These are phyloP conservation scores for Lacanobia wlatinum DNA, from an alignment of 2,888 invertebrate genomes.

Conservation along the genomic window DNA sequence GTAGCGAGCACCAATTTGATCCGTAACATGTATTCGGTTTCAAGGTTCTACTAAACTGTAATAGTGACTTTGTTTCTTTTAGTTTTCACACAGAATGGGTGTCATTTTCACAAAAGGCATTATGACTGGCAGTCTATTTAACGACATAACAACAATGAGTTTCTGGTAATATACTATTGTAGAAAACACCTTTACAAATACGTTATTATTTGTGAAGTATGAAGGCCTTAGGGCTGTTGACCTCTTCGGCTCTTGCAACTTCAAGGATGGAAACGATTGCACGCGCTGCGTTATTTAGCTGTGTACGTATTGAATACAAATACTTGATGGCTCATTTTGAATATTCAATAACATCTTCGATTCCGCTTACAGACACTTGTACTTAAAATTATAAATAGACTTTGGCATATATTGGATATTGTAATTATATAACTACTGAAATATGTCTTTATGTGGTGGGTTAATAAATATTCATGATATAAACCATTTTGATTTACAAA, in stretches of 20 bases:
- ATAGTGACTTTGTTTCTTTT: conserved; percentile 39
- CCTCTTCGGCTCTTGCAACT: conserved; percentile 53
- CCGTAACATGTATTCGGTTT: conserved; percentile 43
- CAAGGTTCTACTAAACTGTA: conserved; percentile 52
- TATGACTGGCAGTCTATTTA: conserved; percentile 55
- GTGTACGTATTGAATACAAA: conserved; percentile 67
- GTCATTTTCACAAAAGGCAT: conserved; percentile 55
- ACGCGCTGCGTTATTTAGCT: conserved; percentile 65
- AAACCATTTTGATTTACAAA: background rate
- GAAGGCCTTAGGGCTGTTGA: conserved; percentile 71
- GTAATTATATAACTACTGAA: conserved; percentile 28
- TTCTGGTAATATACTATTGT: conserved; percentile 64
- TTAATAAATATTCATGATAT: background rate
- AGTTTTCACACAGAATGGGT: conserved; percentile 45
- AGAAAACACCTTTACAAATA: conserved; percentile 73
- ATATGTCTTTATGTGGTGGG: background rate
- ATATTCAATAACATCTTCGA: conserved; percentile 61
- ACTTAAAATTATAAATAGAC: conserved; percentile 51
- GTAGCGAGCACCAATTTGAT: conserved; percentile 42
- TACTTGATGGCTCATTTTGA: conserved; percentile 60
- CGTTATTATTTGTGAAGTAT: conserved; percentile 69
- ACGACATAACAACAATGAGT: conserved; percentile 63
- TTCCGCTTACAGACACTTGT: conserved; percentile 54
- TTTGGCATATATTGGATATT: conserved; percentile 2
- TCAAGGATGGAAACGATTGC: conserved; percentile 70